Evolutionary conservation across 2,113 vertebrate genomes (phyloP).

Genomic region (Ctenomys sociabilis): DNA sequence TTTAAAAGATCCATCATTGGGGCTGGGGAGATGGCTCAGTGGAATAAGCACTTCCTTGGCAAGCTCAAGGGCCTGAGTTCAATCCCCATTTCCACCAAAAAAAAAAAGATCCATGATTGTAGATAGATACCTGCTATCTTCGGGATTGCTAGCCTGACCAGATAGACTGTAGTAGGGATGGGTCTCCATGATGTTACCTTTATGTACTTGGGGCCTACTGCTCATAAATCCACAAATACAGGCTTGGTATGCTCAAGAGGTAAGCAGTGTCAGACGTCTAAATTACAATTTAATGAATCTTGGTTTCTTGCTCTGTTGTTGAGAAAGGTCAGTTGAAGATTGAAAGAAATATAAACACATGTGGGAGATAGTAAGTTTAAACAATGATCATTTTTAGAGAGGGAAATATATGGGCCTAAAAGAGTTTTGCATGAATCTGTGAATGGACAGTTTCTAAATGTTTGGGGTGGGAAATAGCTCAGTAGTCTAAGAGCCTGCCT

Average conservation of each 20-base stretch:
- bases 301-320: slow-evolving; percentile 44
- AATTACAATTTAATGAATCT: slow-evolving; percentile 13
- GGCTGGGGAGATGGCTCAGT: too few relatives aligned
- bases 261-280: slow-evolving; percentile 9
- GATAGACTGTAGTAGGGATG: background rate
- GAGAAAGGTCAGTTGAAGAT: background rate
- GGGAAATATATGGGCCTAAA: background rate
- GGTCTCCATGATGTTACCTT: background rate
- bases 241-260: background rate
- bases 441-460: slow-evolving; percentile 21
- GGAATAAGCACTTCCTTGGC: too few relatives aligned
- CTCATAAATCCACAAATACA: background rate
- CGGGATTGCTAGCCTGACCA: background rate
- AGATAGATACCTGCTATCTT: background rate
- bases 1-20: too few relatives aligned
- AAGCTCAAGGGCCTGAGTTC: too few relatives aligned
- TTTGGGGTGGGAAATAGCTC: background rate
- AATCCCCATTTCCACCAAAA: too few relatives aligned
- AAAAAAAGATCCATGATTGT: slow-evolving; percentile 6
- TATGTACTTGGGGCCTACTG: background rate
- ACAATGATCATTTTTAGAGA: slow-evolving; percentile 31
- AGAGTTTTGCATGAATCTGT: slow-evolving; percentile 47
- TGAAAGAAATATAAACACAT: background rate
- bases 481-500: too few relatives aligned
- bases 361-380: slow-evolving; percentile 1